Evolutionary conservation across 1,140 invertebrate genomes (phyloP).

Genomic region (Laupala kohalensis): DNA sequence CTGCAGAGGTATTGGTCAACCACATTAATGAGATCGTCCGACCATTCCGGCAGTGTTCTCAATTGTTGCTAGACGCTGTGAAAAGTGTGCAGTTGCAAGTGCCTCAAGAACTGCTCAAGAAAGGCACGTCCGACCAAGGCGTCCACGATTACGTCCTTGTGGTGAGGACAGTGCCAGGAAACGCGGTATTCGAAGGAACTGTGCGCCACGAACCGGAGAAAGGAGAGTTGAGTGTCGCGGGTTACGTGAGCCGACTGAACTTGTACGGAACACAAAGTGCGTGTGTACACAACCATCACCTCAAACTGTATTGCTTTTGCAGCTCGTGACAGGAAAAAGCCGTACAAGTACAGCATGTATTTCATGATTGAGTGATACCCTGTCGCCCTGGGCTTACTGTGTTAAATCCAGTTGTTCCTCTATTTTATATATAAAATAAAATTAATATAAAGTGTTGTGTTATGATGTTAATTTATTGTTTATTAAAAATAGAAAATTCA

Average conservation of each 20-base stretch:
- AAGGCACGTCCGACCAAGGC: constrained; percentile 7
- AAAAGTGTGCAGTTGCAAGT: constrained; percentile 37
- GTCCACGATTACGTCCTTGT: constrained; percentile 49
- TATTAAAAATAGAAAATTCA: too few species aligned
- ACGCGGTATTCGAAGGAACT: constrained; percentile 63
- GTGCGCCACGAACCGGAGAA: constrained; percentile 28
- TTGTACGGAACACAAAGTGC: constrained; percentile 64
- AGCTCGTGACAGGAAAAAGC: neutral
- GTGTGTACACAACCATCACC: constrained; percentile 56
- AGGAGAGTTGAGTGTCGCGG: constrained; percentile 33
- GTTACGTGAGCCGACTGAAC: constrained; percentile 65
- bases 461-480: too few species aligned
- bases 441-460: too few species aligned
- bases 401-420: too few species aligned
- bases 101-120: constrained; percentile 8
- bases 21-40: constrained; percentile 48
- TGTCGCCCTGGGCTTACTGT: too few species aligned
- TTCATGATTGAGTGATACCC: too few species aligned
- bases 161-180: constrained; percentile 49
- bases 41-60: constrained; percentile 32
- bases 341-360: too few species aligned
- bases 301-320: constrained; percentile 70
- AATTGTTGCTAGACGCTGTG: constrained; percentile 36
- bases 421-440: too few species aligned
- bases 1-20: constrained; percentile 33